Conservation (phyloP, 30 jellyfish, hydroid and myxozoan species). For the Aurelia sp. region DNA sequence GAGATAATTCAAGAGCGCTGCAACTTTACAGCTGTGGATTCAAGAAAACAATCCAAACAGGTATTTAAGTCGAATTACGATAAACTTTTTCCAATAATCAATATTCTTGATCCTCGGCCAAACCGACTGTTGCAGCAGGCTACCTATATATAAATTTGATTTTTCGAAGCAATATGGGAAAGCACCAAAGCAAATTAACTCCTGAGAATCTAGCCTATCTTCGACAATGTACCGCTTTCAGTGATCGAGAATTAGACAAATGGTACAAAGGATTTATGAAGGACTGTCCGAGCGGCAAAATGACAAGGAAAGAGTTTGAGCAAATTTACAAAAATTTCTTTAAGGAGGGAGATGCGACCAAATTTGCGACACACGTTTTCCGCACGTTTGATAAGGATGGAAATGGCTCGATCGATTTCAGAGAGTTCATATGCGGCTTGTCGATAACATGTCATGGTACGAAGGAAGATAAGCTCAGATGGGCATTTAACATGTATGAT, state of each 20-base stretch:
- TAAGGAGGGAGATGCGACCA: conserved; percentile 99
- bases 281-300: conserved; percentile 98
- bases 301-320: conserved; percentile 98
- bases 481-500: conserved; percentile 99
- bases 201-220: conserved; percentile 92
- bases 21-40: background rate
- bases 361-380: conserved; percentile 97
- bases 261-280: conserved; percentile 99
- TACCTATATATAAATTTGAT: background rate
- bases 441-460: conserved; percentile 99
- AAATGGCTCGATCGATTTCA: conserved; percentile 94
- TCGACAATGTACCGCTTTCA: conserved; percentile 98
- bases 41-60: background rate
- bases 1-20: background rate
- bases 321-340: conserved; percentile 95
- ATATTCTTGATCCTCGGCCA: background rate
- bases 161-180: conserved; percentile 78
- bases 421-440: conserved; percentile 98
- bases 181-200: conserved; percentile 96
- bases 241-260: conserved; percentile 93
- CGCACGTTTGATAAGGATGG: conserved; percentile 99
- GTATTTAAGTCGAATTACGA: conserved; percentile 4
- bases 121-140: background rate
- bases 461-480: conserved; percentile 97
- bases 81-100: background rate